A percentile compares a stretch with the other conserved stretches of the same genome.
Conservation (phyloP, 1,140 invertebrate species). For the Meloidogyne hapla region DNA sequence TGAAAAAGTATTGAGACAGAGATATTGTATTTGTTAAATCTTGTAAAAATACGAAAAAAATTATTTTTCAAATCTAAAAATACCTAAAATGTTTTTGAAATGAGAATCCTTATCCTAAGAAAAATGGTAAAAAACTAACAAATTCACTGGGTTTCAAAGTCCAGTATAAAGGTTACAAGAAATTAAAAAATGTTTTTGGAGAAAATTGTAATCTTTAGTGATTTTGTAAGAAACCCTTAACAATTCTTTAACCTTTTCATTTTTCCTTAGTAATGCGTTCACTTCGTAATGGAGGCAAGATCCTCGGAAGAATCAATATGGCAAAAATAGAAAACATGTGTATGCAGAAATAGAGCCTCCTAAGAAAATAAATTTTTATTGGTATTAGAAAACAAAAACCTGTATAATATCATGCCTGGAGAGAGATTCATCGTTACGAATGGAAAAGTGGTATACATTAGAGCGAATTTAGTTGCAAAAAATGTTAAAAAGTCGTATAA, state of each 20-base stretch:
- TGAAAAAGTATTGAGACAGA: too few species aligned
- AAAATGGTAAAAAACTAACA: background rate
- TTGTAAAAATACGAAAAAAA: too few species aligned
- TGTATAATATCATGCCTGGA: conserved; percentile 46
- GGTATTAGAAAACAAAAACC: conserved; percentile 10
- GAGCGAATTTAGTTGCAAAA: conserved; percentile 42
- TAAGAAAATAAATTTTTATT: conserved; percentile 20
- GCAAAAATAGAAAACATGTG: conserved; percentile 37
- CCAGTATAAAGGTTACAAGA: background rate
- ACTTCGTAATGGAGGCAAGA: conserved; percentile 20
- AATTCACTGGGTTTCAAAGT: background rate
- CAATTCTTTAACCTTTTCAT: background rate
- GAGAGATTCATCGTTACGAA: conserved; percentile 46
- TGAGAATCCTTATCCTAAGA: background rate
- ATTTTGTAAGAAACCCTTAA: background rate
- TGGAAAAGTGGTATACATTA: conserved; percentile 48
- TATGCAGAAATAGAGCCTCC: conserved; percentile 33
- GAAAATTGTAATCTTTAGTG: background rate
- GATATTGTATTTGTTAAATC: too few species aligned
- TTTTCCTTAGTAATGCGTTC: background rate
- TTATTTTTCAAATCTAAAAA: too few species aligned
- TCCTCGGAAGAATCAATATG: conserved; percentile 32
- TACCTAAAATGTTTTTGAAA: background rate
- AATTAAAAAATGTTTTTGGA: background rate
- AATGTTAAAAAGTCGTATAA: conserved; percentile 50